A percentile compares a stretch with the other conserved stretches of the same genome.
These are phyloP conservation scores for Choristoneura fumiferana DNA, from an alignment of 1,140 invertebrate genomes.

Conservation along the genomic window DNA sequence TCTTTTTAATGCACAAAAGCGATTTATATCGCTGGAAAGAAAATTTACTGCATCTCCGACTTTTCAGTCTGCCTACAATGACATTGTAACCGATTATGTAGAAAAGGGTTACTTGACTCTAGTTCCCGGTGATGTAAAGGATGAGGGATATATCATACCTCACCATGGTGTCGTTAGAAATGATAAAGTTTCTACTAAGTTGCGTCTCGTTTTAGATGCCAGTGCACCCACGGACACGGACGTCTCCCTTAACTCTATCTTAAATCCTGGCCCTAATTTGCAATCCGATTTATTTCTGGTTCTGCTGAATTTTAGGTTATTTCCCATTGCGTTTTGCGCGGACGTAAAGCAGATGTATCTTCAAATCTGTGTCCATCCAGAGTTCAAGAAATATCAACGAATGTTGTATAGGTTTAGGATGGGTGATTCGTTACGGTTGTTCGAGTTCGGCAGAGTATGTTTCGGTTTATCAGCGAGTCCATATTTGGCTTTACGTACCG, in stretches of 20 bases:
- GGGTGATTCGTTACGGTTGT: too few species aligned
- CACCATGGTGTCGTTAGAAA: conserved; percentile 24
- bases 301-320: conserved; percentile 23
- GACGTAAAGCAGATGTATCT: conserved; percentile 26
- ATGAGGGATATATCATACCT: conserved; percentile 19
- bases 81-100: not conserved
- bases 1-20: not conserved
- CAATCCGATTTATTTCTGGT: too few species aligned
- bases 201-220: conserved; percentile 25
- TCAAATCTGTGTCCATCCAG: not conserved
- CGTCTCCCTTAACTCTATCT: too few species aligned
- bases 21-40: not conserved
- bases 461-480: too few species aligned
- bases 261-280: too few species aligned
- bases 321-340: conserved; percentile 19
- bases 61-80: not conserved
- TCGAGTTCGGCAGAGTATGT: too few species aligned
- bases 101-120: not conserved
- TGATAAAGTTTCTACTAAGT: conserved; percentile 22
- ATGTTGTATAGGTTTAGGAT: too few species aligned
- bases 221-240: too few species aligned
- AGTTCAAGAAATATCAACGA: conserved; percentile 13
- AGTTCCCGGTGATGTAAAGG: not conserved
- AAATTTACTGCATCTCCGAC: not conserved
- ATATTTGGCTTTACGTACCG: too few species aligned